Evolutionary conservation across 2,888 invertebrate genomes (phyloP), one percentile per base, ranked within the genome.

Genomic region (Molorchus minor): DNA sequence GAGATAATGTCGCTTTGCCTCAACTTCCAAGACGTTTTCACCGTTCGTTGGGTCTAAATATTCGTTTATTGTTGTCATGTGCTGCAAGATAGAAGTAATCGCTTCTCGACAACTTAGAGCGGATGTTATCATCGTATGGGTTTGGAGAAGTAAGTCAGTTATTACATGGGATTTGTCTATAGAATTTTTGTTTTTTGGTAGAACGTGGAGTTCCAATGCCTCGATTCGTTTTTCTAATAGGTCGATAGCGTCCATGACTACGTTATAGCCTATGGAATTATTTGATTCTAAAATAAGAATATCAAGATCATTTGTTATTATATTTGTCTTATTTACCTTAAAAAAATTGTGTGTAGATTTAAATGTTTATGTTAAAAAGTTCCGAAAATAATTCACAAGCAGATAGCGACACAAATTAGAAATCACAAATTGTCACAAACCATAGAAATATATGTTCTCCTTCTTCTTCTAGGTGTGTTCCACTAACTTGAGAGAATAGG

Each of bases 101-200:
- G 82, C 81, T 61, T 84, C 83, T 36, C 84, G 79, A 49, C 84
- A 83, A 58, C 82, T 83, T 13, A 84, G 65, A 1, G 84, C 83
- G 4, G 84, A 82, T 2, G 81, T 78, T 20, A 84, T 81, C 70
- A 84, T 77, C 1, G 82, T 82, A 64, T 84, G 82, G 1, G 80
- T 80, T 69, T 82, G 80, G 12, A 81, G 33, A 7, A 85, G 75
- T 56, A 78, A 77, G 59, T 84, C 83, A 0, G 82, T 73, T 8
- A 84, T 73, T n/a, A 77, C 71, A 61, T 66, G 77, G 15, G 74
- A 74, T 43, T 74, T 67, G 12, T 69, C 69, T 35, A 78, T 70
- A 5, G 71, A 63, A 13, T 68, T 64, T 10, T 71, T 69, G 25
- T 69, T 69, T 46, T 76, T 73, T 2, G 78, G 76, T 12, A 82